phyloP scores from a whole-genome alignment of 1,140 invertebrate genomes.

The Aethina tumida region DNA sequence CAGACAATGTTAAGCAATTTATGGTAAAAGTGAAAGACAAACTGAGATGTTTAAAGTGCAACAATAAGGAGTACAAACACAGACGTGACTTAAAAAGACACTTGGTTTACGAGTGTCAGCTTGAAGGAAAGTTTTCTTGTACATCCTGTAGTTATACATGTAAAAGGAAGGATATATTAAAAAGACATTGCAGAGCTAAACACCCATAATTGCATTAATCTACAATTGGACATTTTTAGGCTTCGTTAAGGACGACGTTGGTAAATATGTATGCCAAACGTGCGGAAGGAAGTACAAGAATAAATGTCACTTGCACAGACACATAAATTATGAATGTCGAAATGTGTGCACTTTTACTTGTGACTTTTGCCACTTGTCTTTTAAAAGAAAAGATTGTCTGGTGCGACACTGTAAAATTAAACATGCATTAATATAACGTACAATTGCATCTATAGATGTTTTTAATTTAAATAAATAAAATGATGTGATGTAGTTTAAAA shows the following conservation, averaged over 20 bases:
- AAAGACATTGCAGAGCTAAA: constrained; percentile 36
- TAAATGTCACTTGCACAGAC: constrained; percentile 12
- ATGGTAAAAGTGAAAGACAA: no score
- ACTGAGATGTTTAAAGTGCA: no score
- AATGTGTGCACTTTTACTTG: constrained; percentile 28
- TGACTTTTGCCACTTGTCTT: constrained; percentile 22
- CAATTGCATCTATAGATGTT: no score
- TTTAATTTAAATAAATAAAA: no score
- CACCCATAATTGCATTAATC: constrained; percentile 32
- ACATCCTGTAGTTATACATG: constrained; percentile 35
- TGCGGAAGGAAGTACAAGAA: constrained; percentile 17
- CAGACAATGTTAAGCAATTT: no score
- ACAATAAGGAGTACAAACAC: constrained; percentile 21
- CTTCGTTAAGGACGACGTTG: no score
- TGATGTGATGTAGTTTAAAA: no score
- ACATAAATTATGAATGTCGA: constrained; percentile 23
- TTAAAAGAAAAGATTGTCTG: constrained; percentile 10
- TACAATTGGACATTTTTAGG: background rate
- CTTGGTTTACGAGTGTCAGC: constrained; percentile 40
- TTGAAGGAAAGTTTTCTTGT: constrained; percentile 38
- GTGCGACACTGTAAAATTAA: no score
- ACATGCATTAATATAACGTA: no score
- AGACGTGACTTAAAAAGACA: constrained; percentile 40
- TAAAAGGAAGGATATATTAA: constrained; percentile 37
- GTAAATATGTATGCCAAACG: constrained; percentile 6